Conservation (phyloP, 2,888 invertebrate genomes). For the Blomia tropicalis region DNA sequence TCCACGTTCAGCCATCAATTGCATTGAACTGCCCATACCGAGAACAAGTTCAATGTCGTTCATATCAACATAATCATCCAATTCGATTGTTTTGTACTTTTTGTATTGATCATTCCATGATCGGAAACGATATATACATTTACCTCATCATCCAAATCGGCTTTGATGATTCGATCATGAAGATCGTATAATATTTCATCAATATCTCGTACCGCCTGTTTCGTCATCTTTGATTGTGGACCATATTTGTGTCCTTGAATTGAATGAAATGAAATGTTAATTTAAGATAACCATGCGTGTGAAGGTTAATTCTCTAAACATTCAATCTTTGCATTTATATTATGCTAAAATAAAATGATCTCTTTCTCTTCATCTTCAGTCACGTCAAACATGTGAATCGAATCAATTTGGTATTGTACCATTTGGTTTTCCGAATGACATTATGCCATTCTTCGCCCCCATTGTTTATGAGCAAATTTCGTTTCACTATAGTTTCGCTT, state of each 20-base stretch:
- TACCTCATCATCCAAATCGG: constrained; percentile 31
- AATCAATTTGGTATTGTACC: too few species aligned
- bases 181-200: constrained; percentile 32
- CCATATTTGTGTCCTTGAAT: constrained; percentile 34
- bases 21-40: constrained; percentile 26
- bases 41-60: constrained; percentile 26
- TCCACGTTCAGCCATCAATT: constrained; percentile 27
- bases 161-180: constrained; percentile 29
- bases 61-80: constrained; percentile 26
- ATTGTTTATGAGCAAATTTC: too few species aligned
- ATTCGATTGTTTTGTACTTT: constrained; percentile 29
- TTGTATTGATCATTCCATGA: constrained; percentile 36
- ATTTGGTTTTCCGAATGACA: too few species aligned
- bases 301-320: too few species aligned
- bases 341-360: too few species aligned
- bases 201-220: constrained; percentile 33
- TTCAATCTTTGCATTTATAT: too few species aligned
- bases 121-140: constrained; percentile 36
- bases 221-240: constrained; percentile 33
- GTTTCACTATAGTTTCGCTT: too few species aligned
- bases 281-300: too few species aligned
- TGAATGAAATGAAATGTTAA: too few species aligned
- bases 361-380: too few species aligned
- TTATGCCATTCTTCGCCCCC: too few species aligned
- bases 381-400: too few species aligned